Evolutionary conservation across 2,888 invertebrate species (phyloP).

Genomic region (Erpobdella octoculata): DNA sequence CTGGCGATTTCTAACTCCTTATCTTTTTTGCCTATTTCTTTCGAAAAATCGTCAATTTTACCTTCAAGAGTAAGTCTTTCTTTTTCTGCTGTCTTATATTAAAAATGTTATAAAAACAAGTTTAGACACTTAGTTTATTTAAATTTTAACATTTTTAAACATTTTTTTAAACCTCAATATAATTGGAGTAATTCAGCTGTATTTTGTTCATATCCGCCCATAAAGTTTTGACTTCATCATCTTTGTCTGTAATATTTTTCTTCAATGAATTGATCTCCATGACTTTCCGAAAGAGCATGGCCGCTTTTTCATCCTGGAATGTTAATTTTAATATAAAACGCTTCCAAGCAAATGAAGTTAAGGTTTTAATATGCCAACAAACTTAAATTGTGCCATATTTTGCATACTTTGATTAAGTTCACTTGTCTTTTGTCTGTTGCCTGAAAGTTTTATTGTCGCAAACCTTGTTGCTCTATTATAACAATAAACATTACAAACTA

Average conservation of each 20-base stretch:
- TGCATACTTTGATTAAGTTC: too few species aligned
- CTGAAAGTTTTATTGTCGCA: too few species aligned
- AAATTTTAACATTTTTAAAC: neutral
- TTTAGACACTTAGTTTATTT: neutral
- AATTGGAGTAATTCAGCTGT: constrained; percentile 21
- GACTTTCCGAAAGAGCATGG: neutral
- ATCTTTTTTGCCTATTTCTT: constrained; percentile 28
- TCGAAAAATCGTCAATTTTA: constrained; percentile 16
- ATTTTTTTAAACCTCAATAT: constrained; percentile 11
- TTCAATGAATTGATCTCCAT: constrained; percentile 11
- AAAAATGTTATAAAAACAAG: neutral
- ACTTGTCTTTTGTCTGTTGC: too few species aligned
- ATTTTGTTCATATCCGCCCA: constrained; percentile 27
- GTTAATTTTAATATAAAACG: too few species aligned
- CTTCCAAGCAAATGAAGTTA: too few species aligned
- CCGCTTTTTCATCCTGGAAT: constrained; percentile 20
- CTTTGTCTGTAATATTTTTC: constrained; percentile 17
- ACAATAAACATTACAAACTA: too few species aligned
- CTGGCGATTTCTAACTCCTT: constrained; percentile 29
- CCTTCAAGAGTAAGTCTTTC: constrained; percentile 16
- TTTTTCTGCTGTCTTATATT: constrained; percentile 27
- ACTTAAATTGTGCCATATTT: too few species aligned
- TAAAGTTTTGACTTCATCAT: constrained; percentile 17
- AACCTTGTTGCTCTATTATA: too few species aligned
- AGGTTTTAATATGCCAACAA: too few species aligned